Evolutionary conservation across 30 jellyfish, hydroid and myxozoan species (phyloP).

Genomic region (Aurelia aurita): DNA sequence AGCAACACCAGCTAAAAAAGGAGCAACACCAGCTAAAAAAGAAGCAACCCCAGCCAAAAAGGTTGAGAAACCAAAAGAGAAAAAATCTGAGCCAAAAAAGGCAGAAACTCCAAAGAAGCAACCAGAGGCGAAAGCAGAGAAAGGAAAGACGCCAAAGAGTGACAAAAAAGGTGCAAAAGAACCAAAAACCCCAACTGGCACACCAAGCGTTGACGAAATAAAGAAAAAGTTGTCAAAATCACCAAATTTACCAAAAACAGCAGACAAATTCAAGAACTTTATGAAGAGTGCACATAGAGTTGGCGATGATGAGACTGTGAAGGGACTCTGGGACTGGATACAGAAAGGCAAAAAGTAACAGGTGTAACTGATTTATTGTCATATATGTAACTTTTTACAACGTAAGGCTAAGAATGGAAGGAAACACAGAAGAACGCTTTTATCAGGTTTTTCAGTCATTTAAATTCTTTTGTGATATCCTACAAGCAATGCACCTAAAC

Average conservation of each 20-base stretch:
- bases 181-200: conserved; percentile 45
- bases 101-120: conserved; percentile 35
- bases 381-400: neutral
- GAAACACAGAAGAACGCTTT: no score
- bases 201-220: conserved; percentile 30
- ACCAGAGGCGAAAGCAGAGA: conserved; percentile 7
- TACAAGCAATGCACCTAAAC: no score
- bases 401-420: no score
- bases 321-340: conserved; percentile 93
- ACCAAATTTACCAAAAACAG: conserved; percentile 92
- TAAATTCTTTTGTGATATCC: no score
- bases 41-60: conserved; percentile 2
- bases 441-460: no score
- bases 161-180: conserved; percentile 43
- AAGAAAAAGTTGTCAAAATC: conserved; percentile 66
- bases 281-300: conserved; percentile 92
- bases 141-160: conserved; percentile 54
- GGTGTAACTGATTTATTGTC: neutral
- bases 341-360: conserved; percentile 83
- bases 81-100: conserved; percentile 11
- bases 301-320: conserved; percentile 81
- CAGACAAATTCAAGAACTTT: conserved; percentile 90
- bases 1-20: conserved; percentile 24
- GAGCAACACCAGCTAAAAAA: neutral
- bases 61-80: conserved; percentile 5